phyloP scores from a whole-genome alignment of 2,888 invertebrate species.

The Eupithecia insigniata region DNA sequence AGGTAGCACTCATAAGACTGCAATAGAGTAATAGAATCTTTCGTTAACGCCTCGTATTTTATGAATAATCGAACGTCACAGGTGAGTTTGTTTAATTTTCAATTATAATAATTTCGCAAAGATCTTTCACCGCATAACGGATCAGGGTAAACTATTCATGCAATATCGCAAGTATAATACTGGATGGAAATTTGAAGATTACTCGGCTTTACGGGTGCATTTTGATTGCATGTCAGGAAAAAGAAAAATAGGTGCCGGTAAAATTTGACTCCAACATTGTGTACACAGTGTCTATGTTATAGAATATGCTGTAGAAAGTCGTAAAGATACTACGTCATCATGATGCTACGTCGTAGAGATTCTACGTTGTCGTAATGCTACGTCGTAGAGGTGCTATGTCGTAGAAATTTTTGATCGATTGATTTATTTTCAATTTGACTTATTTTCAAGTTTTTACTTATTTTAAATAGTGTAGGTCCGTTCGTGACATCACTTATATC shows the following conservation, averaged over 20 bases:
- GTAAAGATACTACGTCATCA: no score
- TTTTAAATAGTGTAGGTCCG: not conserved
- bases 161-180: slow-evolving; percentile 29
- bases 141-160: slow-evolving; percentile 44
- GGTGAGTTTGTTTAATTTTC: no score
- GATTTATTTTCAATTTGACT: no score
- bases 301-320: no score
- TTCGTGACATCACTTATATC: no score
- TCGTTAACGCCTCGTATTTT: no score
- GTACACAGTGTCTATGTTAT: not conserved
- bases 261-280: not conserved
- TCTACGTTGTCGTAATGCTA: no score
- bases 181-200: slow-evolving; percentile 14
- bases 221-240: slow-evolving; percentile 3
- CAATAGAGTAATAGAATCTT: no score
- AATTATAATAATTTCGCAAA: slow-evolving; percentile 30
- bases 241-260: not conserved
- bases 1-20: no score
- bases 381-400: no score
- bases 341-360: not conserved
- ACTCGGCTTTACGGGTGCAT: slow-evolving; percentile 5
- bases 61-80: no score
- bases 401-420: not conserved
- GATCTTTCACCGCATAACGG: slow-evolving; percentile 27
- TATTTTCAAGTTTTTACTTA: not conserved